Evolutionary conservation across 2,797 vertebrate species (phyloP).

Genomic region (Hoplostethus atlanticus): DNA sequence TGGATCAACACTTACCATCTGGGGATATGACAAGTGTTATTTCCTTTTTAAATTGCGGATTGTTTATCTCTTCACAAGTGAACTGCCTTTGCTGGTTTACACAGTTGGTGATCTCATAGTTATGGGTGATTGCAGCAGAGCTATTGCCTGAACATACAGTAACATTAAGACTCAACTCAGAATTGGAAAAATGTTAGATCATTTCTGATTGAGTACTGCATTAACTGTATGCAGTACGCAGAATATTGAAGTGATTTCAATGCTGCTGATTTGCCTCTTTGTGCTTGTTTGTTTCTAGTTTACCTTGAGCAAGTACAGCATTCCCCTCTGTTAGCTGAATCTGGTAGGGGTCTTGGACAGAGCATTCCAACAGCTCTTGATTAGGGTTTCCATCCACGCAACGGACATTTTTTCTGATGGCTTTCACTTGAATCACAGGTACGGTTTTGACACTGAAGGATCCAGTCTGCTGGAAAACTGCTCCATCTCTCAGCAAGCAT

Average conservation of each 20-base stretch:
- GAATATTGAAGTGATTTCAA: background rate
- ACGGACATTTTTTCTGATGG: rapidly evolving
- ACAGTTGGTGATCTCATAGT: background rate
- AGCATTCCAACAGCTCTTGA: slow-evolving; percentile 12
- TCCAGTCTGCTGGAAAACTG: slow-evolving; percentile 23
- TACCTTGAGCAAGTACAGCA: background rate
- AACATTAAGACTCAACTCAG: background rate
- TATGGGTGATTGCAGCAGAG: slow-evolving; percentile 3
- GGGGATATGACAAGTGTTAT: slow-evolving; percentile 6
- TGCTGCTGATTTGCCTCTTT: background rate
- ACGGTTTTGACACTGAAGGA: background rate
- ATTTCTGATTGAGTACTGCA: background rate
- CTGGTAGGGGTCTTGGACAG: slow-evolving; percentile 23
- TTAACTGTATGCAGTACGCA: too few relatives aligned
- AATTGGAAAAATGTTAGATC: background rate
- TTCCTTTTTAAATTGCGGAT: rapidly evolving
- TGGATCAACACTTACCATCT: slow-evolving; percentile 16
- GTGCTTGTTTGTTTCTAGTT: slow-evolving; percentile 3
- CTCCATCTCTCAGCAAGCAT: slow-evolving; percentile 40
- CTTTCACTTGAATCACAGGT: slow-evolving; percentile 45
- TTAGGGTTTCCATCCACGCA: rapidly evolving
- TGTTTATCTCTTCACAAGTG: slow-evolving; percentile 34
- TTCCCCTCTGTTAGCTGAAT: slow-evolving; percentile 28
- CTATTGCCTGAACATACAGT: background rate
- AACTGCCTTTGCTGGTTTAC: background rate